Base-by-base conservation (phyloP, 2,797 vertebrate genomes). In the Chloroceryle amazona region DNA sequence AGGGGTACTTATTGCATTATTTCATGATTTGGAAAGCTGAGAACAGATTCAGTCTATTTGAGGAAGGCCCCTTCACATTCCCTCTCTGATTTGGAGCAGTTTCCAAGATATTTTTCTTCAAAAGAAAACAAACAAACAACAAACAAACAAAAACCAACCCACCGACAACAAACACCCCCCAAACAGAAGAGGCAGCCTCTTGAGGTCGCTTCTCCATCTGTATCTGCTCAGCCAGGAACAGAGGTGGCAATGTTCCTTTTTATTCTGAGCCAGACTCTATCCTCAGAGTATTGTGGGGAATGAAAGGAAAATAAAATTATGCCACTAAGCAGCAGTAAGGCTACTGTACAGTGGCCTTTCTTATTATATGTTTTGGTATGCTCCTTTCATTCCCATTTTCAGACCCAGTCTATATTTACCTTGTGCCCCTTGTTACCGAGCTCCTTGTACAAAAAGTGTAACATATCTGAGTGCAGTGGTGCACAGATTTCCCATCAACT, bases 361-460 rank as follows among this genome's bases (percentile, higher is more conserved):
- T n/a, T 25, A 18, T 31, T 29, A 7, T 4, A 3, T 37, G 13
- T 41, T 76, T 73, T 70, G 16, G 31, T 25, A 29, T 7, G 7
- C 16, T 39, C 13, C 47, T 75, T 81, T 28, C 28, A 67, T 4
- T 26, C 44, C 46, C 18, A 55, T 41, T 9, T 60, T 39, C 72
- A 66, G 31, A 57, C 25, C 13, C 17, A 19, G 31, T 5, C 37
- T 13, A 2, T 28, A 25, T 89, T 66, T 51, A 39, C 42, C 37
- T 79, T 2, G 5, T n/a, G 18, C 51, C 23, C 3, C 12, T 79
- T 13, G 0, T 35, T 51, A 35, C 42, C 15, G 11, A 75, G 28
- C 44, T 79, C 33, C 26, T 7, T 37, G 10, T 29, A 54, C 26
- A 61, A 62, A 49, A 79, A 41, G 0, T 3, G 0, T 0, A 52